Evolutionary conservation across 2,888 invertebrate species (phyloP).

Genomic region (Ophioninae sp.): DNA sequence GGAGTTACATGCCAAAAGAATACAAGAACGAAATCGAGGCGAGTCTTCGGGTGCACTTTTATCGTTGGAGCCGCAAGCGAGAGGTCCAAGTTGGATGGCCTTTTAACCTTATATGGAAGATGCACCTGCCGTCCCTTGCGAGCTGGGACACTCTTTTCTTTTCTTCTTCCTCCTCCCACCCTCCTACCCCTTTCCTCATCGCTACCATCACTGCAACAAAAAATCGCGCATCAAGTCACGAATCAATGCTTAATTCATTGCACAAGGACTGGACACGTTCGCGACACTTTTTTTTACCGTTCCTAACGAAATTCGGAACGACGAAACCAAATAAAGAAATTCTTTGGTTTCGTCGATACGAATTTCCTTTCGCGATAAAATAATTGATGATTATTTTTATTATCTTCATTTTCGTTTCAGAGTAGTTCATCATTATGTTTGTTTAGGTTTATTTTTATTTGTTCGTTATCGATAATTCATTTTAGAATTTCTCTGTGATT

Average conservation of each 20-base stretch:
- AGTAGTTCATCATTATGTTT: too few species aligned
- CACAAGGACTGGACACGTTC: background rate
- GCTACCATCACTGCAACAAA: background rate
- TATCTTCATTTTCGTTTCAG: too few species aligned
- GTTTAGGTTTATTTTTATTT: too few species aligned
- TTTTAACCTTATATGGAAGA: constrained; percentile 77
- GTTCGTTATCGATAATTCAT: too few species aligned
- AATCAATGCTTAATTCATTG: constrained; percentile 60
- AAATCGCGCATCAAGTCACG: constrained; percentile 64
- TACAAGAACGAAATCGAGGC: constrained; percentile 28
- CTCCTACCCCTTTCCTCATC: constrained; percentile 46
- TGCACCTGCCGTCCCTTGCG: constrained; percentile 75
- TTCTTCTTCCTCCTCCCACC: constrained; percentile 64
- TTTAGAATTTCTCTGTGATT: too few species aligned
- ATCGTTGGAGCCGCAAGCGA: constrained; percentile 69
- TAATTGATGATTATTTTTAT: background rate
- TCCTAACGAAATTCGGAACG: background rate
- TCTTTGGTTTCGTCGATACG: too few species aligned
- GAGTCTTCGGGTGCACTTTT: constrained; percentile 65
- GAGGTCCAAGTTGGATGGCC: constrained; percentile 72
- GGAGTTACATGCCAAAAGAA: background rate
- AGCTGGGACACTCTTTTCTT: constrained; percentile 57
- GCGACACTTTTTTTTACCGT: constrained; percentile 4
- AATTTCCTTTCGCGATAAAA: background rate
- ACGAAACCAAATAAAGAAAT: background rate